Evolutionary conservation across 2,888 invertebrate genomes (phyloP), one percentile per base, ranked within the genome.

Genomic region (Cephus pygmeus): DNA sequence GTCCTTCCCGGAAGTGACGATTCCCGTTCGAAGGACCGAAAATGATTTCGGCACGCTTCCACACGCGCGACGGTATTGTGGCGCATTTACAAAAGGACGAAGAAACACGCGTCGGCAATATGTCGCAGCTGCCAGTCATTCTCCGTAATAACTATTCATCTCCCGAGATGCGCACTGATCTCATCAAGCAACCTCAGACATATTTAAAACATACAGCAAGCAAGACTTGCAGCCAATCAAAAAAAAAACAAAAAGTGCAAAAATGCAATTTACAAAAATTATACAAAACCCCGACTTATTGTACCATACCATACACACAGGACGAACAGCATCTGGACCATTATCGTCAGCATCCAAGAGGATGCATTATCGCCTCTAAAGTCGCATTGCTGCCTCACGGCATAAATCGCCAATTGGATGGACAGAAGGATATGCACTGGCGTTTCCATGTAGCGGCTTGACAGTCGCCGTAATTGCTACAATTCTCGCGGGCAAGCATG

Each of bases 91-190:
- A 84, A 87, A 85, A 30, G 83, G 82, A 75, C 84, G 83, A 86
- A 84, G 87, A 85, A 69, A 85, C 86, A 79, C 81, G 81, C 80
- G 30, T 33, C 71, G 71, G 33, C 71, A 33, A 30, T 33, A 87
- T 85, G 87, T 87, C 86, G 84, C 82, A 82, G 82, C 82, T 87
- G 89, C 88, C 86, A 88, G 89, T 89, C 88, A 89, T 88, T 87
- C 85, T 85, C 87, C 87, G 87, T 89, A 89, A 89, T 88, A 85
- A 87, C 85, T 86, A 80, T 82, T 84, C 31, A 74, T 31, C 12
- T 35, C 71, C 69, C 23, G 75, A 69, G 56, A 73, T 33, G 23
- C 73, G 23, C 15, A 15, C 69, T 4, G 33, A 71, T 71, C 71
- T 40, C 40, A 23, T 40, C 15, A 0, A 40, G 15, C 15, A 0